Evolutionary conservation across 2,113 vertebrate species (phyloP), one percentile per base, ranked within the genome.

Genomic region (Myrmecophaga tridactyla): DNA sequence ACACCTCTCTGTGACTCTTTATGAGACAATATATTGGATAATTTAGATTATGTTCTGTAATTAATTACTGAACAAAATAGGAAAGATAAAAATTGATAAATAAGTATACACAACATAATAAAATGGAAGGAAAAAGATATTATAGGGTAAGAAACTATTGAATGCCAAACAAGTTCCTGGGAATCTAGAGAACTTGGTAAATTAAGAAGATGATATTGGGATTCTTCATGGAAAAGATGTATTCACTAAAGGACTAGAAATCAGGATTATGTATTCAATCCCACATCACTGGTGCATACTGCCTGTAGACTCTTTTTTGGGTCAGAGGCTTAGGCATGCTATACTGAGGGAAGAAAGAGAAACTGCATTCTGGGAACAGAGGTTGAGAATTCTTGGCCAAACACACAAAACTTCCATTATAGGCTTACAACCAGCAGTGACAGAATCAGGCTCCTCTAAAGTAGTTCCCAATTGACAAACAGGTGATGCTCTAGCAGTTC

Each of bases 401-500:
- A 67, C 9, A 65, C n/a, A 36, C 0, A 48, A 6, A 84, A n/a
- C n/a, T 53, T 90, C 39, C 25, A 39, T 78, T 91, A 81, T 2
- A 39, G 56, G 83, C 43, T 36, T 17, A 48, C 51, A 39, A 91
- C 36, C 17, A 65, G 6, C 17, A 75, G 63, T 51, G 60, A 53
- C 15, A 84, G 72, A 67, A 36, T 86, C 43, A 89, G 29, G 69
- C 34, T 83, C 48, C 69, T 62, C 69, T 62, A n/a, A 94, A 80
- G 13, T 56, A 76, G 39, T 7, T 87, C 53, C 82, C 48, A 39
- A 2, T 3, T 51, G 65, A 72, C 39, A 94, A 93, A 78, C 46
- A 94, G 51, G 75, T 76, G 75, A 94, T 89, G 63, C 11, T 96
- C 21, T 41, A 77, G n/a, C 18, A 86, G 58, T 89, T 95, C 70